phyloP scores from a whole-genome alignment of 1,140 invertebrate genomes.

The Drosophila parabipectinata region DNA sequence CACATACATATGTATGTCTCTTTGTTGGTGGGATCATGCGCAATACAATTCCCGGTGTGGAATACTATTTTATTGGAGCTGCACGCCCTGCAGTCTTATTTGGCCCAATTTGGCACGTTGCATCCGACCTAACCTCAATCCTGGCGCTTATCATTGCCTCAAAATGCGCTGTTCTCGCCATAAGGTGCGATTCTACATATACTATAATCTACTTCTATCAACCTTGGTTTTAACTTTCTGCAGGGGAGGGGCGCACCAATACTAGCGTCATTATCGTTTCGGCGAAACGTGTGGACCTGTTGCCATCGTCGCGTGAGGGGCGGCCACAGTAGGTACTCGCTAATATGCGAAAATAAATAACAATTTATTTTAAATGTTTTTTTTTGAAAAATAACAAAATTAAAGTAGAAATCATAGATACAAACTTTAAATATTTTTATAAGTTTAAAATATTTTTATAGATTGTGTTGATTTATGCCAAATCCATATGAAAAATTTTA shows the following conservation, averaged over 20 bases:
- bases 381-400: not conserved
- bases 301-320: conserved; percentile 34
- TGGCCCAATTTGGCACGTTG: conserved; percentile 59
- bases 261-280: conserved; percentile 17
- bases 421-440: not conserved
- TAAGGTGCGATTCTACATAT: conserved; percentile 27
- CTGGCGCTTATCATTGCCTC: conserved; percentile 4
- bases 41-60: conserved; percentile 26
- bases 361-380: not conserved
- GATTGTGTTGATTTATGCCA: no score
- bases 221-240: conserved; percentile 9
- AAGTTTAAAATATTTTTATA: no score
- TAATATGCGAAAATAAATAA: not conserved
- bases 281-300: conserved; percentile 43
- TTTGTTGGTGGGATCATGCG: conserved; percentile 49
- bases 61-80: conserved; percentile 33
- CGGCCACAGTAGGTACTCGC: conserved; percentile 22
- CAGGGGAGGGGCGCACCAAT: not conserved
- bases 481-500: no score
- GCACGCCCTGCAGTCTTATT: conserved; percentile 16
- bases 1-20: not conserved
- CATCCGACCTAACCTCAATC: conserved; percentile 59
- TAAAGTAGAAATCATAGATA: not conserved
- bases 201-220: conserved; percentile 25
- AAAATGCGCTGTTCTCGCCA: conserved; percentile 15